Evolutionary conservation across 1,140 invertebrate genomes (phyloP), one percentile per base, ranked within the genome.

Genomic region (Venturia canescens): DNA sequence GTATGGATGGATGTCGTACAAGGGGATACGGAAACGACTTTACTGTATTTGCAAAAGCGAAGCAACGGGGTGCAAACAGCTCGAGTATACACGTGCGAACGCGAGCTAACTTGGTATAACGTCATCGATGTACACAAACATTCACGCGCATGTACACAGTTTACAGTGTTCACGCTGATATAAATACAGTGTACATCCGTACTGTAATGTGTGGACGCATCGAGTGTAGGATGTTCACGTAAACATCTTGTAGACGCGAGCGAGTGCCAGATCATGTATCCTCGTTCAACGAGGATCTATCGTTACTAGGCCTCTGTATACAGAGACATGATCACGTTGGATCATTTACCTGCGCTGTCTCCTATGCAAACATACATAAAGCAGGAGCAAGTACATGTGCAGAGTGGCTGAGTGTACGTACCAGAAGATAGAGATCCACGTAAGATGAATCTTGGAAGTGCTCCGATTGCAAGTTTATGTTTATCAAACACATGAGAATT

Each of bases 201-300:
- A 13, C 11, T 27, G 60, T 23, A 63, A 63, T 26, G 23, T 63
- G 60, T 26, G 60, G 60, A 63, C 60, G 60, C 23, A 21, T 15
- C n/a, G 60, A 63, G 3, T 63, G 21, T n/a, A 63, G 60, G 60
- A 63, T 27, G 60, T 63, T 63, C 23, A 26, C 11, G 23, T 63
- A 63, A 60, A 63, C 60, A 63, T 63, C 60, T 63, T 63, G 21
- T 63, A 63, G 60, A 23, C 7, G 60, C 60, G 60, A 63, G 60
- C 60, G 23, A 63, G 60, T 63, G 60, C 60, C 60, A 63, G 23
- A 26, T 63, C 60, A 26, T 63, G 60, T 63, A 63, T 63, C 60
- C 23, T 63, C 60, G 23, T 63, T 26, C 23, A 63, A 63, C 21
- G 11, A 26, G 60, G 60, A 63, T 63, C 23, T 23, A 63, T 63